phyloP scores from a whole-genome alignment of 2,888 invertebrate genomes.

The Cosmia pyralina region DNA sequence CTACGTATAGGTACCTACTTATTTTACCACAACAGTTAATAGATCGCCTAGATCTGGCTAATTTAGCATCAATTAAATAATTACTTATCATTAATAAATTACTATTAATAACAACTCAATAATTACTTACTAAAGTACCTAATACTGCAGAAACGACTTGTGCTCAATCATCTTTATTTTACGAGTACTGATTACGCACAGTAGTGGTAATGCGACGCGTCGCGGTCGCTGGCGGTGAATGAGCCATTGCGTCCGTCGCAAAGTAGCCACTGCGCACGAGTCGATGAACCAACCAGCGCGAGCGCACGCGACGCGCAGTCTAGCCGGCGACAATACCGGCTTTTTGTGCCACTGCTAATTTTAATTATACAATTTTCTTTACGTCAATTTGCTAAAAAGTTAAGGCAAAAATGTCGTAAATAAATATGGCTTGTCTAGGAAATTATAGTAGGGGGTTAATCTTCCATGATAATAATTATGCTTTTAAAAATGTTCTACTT shows the following conservation, averaged over 20 bases:
- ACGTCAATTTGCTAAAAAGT: neutral
- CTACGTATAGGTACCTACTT: too few relatives aligned
- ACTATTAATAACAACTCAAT: neutral
- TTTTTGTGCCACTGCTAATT: constrained; percentile 26
- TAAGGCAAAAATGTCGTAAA: constrained; percentile 11
- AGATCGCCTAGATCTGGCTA: too few relatives aligned
- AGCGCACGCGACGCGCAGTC: constrained; percentile 59
- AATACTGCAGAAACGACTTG: constrained; percentile 7
- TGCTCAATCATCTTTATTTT: constrained; percentile 34
- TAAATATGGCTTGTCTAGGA: neutral
- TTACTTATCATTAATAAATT: constrained; percentile 1
- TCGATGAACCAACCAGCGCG: constrained; percentile 51
- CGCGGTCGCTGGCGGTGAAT: constrained; percentile 47
- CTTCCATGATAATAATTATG: constrained; percentile 15
- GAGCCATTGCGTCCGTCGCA: constrained; percentile 16
- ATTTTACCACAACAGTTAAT: too few relatives aligned
- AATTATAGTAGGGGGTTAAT: constrained; percentile 12
- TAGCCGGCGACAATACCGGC: constrained; percentile 40
- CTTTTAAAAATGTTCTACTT: constrained; percentile 29
- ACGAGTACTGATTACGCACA: constrained; percentile 37
- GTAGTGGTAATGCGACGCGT: constrained; percentile 5
- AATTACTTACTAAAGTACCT: constrained; percentile 38
- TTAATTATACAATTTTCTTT: constrained; percentile 32
- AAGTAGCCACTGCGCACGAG: constrained; percentile 35
- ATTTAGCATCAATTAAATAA: neutral